Evolutionary conservation across 2,888 invertebrate genomes (phyloP), one percentile per base, ranked within the genome.

Genomic region (Tryphoninae sp.): DNA sequence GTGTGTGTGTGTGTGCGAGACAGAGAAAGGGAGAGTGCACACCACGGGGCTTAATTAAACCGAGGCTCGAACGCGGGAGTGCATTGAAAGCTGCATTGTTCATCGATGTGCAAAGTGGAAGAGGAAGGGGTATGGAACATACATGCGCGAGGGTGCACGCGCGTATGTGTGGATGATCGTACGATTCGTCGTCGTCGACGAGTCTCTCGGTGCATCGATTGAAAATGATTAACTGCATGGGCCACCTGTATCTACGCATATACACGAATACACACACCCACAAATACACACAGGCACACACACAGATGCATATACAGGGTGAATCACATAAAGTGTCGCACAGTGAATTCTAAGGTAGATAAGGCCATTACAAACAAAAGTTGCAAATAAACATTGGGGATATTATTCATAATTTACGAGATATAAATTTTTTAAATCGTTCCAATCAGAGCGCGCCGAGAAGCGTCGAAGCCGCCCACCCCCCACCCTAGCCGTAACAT

Each of bases 71-170:
- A 53, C 42, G 72, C 55, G 45, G 59, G 68, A 19, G 16, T 53
- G 78, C 67, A 78, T 73, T 72, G 78, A 67, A 73, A 78, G 73
- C 78, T 78, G 61, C 73, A 78, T 72, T 73, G 73, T 73, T 78
- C 67, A 67, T 73, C 72, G 78, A 78, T 78, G 68, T 55, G 33
- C 68, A 68, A 40, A 33, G 68, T 19, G 68, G 26, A 40, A 33
- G 53, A 19, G 53, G 55, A 33, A 16, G 19, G 7, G 53, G 58
- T 55, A 65, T 19, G 65, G n/a, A 51, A 53, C 13, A 64, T 33
- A 62, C 23, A 74, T 55, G 40, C 42, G 65, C 13, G 51, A 26
- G 45, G 11, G 51, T 13, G 51, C 23, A n/a, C 40, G 33, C 53
- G 40, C 68, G 40, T 40, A 68, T n/a, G 16, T 16, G 16, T 55